Evolutionary conservation across 1,140 invertebrate genomes (phyloP).

Genomic region (Oryctes rhinoceros): DNA sequence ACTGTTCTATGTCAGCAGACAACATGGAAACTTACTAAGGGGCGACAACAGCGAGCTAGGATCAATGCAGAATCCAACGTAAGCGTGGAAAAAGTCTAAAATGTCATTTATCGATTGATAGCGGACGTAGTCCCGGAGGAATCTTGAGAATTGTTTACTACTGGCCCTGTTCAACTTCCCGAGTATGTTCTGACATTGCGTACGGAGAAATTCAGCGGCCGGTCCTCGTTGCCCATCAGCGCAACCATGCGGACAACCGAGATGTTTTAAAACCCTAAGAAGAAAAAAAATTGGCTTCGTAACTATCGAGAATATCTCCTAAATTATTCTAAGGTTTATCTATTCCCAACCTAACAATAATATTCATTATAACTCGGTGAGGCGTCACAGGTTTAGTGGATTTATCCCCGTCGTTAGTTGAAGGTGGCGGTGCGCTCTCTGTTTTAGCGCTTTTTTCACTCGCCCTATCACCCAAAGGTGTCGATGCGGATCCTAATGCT

Average conservation of each 20-base stretch:
- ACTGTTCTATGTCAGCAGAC: constrained; percentile 28
- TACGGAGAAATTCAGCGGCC: constrained; percentile 87
- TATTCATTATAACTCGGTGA: constrained; percentile 58
- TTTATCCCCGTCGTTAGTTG: constrained; percentile 57
- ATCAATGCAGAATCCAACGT: constrained; percentile 95
- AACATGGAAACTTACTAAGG: constrained; percentile 73
- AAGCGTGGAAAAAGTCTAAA: constrained; percentile 94
- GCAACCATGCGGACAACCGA: constrained; percentile 94
- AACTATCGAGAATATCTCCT: too few relatives aligned
- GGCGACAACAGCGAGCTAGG: constrained; percentile 84
- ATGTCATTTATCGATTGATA: constrained; percentile 81
- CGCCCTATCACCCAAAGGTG: constrained; percentile 60
- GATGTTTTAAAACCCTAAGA: constrained; percentile 80
- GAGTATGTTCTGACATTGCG: constrained; percentile 86
- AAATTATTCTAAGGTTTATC: too few relatives aligned
- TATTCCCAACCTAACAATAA: constrained; percentile 55
- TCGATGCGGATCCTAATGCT: constrained; percentile 49
- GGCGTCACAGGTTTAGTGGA: constrained; percentile 56
- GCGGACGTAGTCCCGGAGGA: constrained; percentile 81
- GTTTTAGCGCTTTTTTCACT: constrained; percentile 42
- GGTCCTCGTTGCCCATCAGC: constrained; percentile 83
- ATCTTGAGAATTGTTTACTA: constrained; percentile 78
- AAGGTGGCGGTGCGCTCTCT: constrained; percentile 47
- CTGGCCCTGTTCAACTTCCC: constrained; percentile 76
- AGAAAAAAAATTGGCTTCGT: too few relatives aligned